Evolutionary conservation across 92 coral and sea anemone species (phyloP).

Genomic region (Epizoanthus fatuus): DNA sequence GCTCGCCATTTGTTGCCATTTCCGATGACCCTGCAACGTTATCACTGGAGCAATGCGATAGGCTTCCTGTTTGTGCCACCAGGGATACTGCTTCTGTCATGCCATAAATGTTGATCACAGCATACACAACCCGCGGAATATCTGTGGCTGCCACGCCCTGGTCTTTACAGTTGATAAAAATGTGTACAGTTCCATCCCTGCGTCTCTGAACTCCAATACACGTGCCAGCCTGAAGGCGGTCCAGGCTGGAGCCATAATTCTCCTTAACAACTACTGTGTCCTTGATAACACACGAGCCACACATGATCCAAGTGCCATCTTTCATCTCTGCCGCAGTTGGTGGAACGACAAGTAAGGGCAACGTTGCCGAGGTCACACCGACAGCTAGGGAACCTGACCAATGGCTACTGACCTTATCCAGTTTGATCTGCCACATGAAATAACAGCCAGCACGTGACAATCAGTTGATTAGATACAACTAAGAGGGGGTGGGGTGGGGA

Average conservation of each 20-base stretch:
- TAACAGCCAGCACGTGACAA: background rate
- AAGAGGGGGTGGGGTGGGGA: background rate
- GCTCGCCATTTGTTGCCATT: no score
- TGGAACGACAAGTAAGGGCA: slow-evolving; percentile 85
- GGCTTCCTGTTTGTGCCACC: slow-evolving; percentile 56
- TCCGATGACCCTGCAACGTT: no score
- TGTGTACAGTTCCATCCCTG: slow-evolving; percentile 89
- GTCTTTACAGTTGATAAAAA: slow-evolving; percentile 88
- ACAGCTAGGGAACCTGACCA: slow-evolving; percentile 95
- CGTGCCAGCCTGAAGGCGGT: slow-evolving; percentile 90
- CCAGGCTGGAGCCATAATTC: slow-evolving; percentile 89
- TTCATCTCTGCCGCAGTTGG: slow-evolving; percentile 85
- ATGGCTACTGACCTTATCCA: slow-evolving; percentile 79
- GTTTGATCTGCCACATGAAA: slow-evolving; percentile 68
- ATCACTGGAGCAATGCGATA: no score
- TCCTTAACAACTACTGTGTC: slow-evolving; percentile 90
- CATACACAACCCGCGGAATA: slow-evolving; percentile 93
- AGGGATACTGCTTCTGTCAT: slow-evolving; percentile 85
- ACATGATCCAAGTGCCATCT: slow-evolving; percentile 90
- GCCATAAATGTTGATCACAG: slow-evolving; percentile 93
- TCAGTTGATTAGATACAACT: background rate
- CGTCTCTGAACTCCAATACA: slow-evolving; percentile 93
- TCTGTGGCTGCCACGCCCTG: slow-evolving; percentile 96
- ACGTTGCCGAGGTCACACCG: slow-evolving; percentile 90
- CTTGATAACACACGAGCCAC: slow-evolving; percentile 89